These are phyloP conservation scores for Recurvirostra avosetta DNA, from an alignment of 2,113 vertebrate genomes.

Conservation along the genomic window DNA sequence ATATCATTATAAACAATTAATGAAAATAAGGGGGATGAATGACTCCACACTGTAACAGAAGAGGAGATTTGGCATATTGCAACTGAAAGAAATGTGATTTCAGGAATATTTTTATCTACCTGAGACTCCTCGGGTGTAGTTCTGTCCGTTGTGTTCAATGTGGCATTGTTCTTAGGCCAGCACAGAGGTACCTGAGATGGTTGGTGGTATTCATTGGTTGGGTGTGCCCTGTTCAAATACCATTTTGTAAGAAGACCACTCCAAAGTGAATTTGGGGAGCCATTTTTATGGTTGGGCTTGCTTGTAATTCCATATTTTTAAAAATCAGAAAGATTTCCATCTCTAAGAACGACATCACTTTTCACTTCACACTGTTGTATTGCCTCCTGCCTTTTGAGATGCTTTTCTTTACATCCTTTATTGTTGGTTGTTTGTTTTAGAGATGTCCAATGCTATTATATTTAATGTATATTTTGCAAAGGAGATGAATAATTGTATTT, in stretches of 20 bases:
- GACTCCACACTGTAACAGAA: neutral
- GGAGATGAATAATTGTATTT: neutral
- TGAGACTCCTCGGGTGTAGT: neutral
- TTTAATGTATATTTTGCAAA: neutral
- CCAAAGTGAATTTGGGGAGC: neutral
- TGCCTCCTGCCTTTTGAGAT: neutral
- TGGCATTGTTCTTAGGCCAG: neutral
- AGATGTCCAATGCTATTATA: neutral
- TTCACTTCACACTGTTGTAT: neutral
- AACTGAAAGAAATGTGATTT: neutral
- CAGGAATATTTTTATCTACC: neutral
- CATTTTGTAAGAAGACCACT: neutral
- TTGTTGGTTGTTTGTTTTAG: neutral
- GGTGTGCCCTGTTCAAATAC: neutral
- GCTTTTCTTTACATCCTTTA: neutral
- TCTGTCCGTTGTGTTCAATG: neutral
- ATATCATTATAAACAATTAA: neutral
- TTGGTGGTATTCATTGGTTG: neutral
- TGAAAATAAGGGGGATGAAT: neutral
- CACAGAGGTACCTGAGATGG: neutral
- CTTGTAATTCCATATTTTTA: neutral
- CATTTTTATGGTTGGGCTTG: neutral
- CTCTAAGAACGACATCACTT: neutral
- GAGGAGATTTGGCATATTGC: neutral
- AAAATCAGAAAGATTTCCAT: neutral